Base-by-base conservation (phyloP, 2,113 vertebrate genomes). In the Chascanopsetta lugubris region DNA sequence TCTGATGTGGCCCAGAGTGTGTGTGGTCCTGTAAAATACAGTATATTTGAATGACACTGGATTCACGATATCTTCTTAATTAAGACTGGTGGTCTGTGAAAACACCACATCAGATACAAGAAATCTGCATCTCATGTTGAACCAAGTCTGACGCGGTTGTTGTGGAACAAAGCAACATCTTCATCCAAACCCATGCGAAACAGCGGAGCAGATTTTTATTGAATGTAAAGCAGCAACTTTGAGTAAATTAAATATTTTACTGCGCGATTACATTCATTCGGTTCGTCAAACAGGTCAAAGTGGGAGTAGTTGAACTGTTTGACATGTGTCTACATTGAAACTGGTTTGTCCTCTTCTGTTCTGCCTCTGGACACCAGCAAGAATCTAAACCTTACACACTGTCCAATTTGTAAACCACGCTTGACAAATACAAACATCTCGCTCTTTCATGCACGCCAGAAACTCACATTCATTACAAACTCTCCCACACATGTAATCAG, bases 381-480 rank as follows among this genome's bases (percentile, higher is more conserved):
- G 29, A 24, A 15, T 40, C 6, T 30, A 49, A 62, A 51, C 10
- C 18, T 45, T n/a, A 3, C 17, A 65, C 42, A 15, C 15, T 10
- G 2, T 18, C 4, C 42, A 1, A 20, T 83, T 65, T 62, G 56
- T 79, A 11, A 29, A 75, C 72, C 48, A 76, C 36, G 26, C 26
- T 20, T 53, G 55, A 50, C 15, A 65, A 59, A 77, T 54, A 20
- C 47, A 75, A 45, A 86, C 67, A 86, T 34, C n/a, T n/a, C n/a
- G n/a, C n/a, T n/a, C n/a, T n/a, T n/a, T 34, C 32, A 34, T 30
- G n/a, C n/a, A n/a, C n/a, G n/a, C n/a, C n/a, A n/a, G n/a, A n/a
- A n/a, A n/a, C 10, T 2, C 29, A 30, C 6, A 30, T 71, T 87
- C 69, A 64, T 36, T 56, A 63, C 57, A 77, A 74, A 87, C 5